phyloP scores from a whole-genome alignment of 2,888 invertebrate species.

The Drosophila demipolita region DNA sequence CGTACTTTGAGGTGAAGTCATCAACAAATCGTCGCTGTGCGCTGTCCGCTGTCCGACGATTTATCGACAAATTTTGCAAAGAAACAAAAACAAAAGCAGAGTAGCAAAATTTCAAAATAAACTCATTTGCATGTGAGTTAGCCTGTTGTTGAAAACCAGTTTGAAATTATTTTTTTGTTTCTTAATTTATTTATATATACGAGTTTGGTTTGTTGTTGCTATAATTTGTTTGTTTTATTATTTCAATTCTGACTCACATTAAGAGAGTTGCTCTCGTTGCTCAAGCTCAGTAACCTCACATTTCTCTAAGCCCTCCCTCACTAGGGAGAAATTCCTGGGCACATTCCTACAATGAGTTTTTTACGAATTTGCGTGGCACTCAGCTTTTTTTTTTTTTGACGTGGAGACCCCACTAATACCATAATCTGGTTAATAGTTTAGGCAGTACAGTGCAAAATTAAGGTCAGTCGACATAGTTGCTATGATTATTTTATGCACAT shows the following conservation, averaged over 20 bases:
- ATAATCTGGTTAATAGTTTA: constrained; percentile 46
- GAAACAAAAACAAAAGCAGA: constrained; percentile 32
- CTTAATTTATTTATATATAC: constrained; percentile 30
- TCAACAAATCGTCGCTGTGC: constrained; percentile 50
- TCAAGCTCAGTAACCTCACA: constrained; percentile 64
- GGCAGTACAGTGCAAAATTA: constrained; percentile 56
- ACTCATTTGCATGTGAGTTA: constrained; percentile 72
- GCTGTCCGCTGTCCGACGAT: constrained; percentile 44
- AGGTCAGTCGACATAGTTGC: constrained; percentile 72
- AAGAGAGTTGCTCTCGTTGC: constrained; percentile 36
- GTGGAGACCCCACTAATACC: constrained; percentile 4
- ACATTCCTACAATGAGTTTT: constrained; percentile 22
- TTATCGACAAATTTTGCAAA: constrained; percentile 61
- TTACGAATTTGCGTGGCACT: constrained; percentile 36
- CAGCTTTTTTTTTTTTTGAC: constrained; percentile 45
- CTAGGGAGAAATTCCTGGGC: constrained; percentile 10
- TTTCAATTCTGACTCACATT: constrained; percentile 47
- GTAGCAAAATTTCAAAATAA: constrained; percentile 66
- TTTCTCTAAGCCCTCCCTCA: constrained; percentile 33
- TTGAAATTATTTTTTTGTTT: constrained; percentile 28
- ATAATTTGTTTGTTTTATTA: constrained; percentile 17
- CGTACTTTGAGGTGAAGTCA: constrained; percentile 69
- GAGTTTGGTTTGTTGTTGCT: background rate
- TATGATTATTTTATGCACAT: constrained; percentile 57
- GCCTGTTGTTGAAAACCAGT: constrained; percentile 68